Conservation (phyloP, 1,140 invertebrate species). For the Euglossa dilemma region DNA sequence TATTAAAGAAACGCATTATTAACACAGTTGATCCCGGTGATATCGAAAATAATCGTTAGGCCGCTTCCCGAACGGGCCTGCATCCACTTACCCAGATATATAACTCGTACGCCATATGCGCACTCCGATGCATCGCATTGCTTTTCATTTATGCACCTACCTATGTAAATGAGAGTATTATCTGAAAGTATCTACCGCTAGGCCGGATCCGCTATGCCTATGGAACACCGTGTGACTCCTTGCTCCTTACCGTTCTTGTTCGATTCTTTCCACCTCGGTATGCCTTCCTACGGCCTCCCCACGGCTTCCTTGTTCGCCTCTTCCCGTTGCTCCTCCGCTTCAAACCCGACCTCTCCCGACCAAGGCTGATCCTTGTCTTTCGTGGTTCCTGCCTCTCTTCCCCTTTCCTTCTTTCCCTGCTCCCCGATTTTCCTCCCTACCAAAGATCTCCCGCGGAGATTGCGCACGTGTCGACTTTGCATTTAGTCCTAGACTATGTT, state of each 20-base stretch:
- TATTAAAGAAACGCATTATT: conserved; percentile 8
- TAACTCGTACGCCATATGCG: conserved; percentile 11
- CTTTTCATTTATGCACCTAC: conserved; percentile 63
- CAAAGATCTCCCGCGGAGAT: conserved; percentile 42
- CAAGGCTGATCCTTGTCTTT: conserved; percentile 45
- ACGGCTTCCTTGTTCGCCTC: conserved; percentile 33
- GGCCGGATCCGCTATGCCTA: conserved; percentile 69
- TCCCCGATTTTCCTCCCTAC: conserved; percentile 26
- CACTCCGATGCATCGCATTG: conserved; percentile 51
- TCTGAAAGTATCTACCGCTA: conserved; percentile 73
- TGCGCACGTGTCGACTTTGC: conserved; percentile 39
- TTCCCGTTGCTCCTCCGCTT: conserved; percentile 21
- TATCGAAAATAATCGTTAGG: conserved; percentile 27
- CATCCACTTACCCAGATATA: conserved; percentile 50
- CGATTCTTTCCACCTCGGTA: conserved; percentile 47
- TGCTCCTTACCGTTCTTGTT: conserved; percentile 70
- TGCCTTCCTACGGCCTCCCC: neutral
- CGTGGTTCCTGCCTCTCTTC: conserved; percentile 41
- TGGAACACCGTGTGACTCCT: conserved; percentile 74
- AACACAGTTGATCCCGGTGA: neutral
- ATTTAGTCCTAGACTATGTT: neutral
- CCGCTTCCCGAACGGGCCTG: neutral
- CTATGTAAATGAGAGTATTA: conserved; percentile 73
- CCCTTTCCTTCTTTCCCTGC: conserved; percentile 3
- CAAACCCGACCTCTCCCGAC: neutral